Percentiles rank a stretch among this genome's conserved stretches.
phyloP scores from a whole-genome alignment of 2,113 vertebrate species.

The Pterocles orientalis region DNA sequence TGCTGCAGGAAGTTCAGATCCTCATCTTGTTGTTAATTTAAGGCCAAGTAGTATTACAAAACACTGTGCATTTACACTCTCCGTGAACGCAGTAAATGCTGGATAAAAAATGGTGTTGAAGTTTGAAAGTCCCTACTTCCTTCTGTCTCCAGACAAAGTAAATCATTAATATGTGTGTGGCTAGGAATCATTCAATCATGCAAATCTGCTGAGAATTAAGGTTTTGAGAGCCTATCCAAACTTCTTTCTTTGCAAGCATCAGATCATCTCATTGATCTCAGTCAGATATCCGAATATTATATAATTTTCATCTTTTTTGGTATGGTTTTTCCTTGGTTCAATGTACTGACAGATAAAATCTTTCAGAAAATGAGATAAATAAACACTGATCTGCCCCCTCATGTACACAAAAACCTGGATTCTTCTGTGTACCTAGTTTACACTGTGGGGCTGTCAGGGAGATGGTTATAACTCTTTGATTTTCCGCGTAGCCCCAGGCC shows the following conservation, averaged over 20 bases:
- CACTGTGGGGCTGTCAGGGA: neutral
- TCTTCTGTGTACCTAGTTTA: neutral
- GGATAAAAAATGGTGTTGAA: neutral
- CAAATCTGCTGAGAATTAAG: neutral
- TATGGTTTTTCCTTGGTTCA: neutral
- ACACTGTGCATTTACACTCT: neutral
- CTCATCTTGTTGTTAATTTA: neutral
- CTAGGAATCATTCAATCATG: neutral
- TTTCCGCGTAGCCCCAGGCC: slow-evolving; percentile 1
- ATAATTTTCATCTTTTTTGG: neutral
- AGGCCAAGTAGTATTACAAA: neutral
- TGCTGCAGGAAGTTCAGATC: neutral
- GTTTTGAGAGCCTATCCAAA: neutral
- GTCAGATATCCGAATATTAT: neutral
- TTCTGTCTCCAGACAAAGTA: neutral
- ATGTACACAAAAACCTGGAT: neutral
- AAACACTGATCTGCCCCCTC: neutral
- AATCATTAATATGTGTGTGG: neutral
- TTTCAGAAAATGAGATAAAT: neutral
- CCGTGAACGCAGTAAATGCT: neutral
- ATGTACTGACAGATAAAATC: neutral
- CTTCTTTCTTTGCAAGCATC: neutral
- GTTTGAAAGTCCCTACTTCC: neutral
- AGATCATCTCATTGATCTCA: neutral
- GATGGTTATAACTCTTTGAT: slow-evolving; percentile 32